Conservation (phyloP, 2,888 invertebrate genomes). For the Hymenopus coronatus region DNA sequence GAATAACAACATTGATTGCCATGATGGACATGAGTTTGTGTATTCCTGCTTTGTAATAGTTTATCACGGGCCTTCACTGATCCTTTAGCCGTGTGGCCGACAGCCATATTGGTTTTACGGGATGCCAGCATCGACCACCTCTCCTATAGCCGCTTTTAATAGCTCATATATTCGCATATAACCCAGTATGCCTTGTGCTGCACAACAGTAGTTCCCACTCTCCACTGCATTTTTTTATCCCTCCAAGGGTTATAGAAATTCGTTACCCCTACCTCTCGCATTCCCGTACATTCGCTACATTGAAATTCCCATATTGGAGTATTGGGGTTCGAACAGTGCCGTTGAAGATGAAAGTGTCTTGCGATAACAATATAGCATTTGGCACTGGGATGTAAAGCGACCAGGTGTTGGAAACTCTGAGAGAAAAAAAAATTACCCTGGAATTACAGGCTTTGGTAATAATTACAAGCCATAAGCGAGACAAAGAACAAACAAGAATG, state of each 20-base stretch:
- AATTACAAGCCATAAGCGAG: too few species aligned
- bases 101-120: constrained; percentile 8
- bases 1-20: neutral
- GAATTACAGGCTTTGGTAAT: too few species aligned
- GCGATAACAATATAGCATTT: neutral
- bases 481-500: too few species aligned
- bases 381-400: neutral
- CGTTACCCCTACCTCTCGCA: neutral
- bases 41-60: neutral
- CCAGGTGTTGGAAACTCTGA: neutral
- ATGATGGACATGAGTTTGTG: neutral
- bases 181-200: neutral
- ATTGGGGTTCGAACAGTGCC: neutral
- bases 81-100: neutral
- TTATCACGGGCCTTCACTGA: neutral
- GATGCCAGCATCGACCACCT: neutral
- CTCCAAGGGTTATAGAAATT: neutral
- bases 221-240: neutral
- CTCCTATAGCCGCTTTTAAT: constrained; percentile 2
- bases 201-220: neutral
- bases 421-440: neutral
- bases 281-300: neutral
- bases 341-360: neutral
- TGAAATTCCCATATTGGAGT: neutral
- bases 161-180: neutral